phyloP scores from a whole-genome alignment of 2,113 vertebrate species.

The Bubo scandiacus region DNA sequence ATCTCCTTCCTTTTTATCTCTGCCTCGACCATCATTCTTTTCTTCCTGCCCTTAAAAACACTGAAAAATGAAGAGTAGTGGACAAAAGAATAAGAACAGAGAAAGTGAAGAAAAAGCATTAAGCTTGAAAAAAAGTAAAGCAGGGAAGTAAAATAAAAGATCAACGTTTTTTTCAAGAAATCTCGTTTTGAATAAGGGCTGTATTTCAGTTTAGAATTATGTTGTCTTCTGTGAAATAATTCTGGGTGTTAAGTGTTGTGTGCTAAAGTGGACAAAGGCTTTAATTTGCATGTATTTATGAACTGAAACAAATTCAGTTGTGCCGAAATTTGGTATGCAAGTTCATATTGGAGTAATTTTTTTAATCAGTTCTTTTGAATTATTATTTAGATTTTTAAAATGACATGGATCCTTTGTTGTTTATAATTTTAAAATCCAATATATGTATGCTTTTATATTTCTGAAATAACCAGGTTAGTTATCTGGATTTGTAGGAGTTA shows the following conservation, averaged over 20 bases:
- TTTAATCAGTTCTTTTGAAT: not conserved
- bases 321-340: not conserved
- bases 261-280: not conserved
- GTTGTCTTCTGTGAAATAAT: not conserved
- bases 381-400: not conserved
- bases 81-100: not conserved
- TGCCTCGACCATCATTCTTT: not conserved
- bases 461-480: not conserved
- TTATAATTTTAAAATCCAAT: not conserved
- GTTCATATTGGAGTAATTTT: not conserved
- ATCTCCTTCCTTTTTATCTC: not conserved
- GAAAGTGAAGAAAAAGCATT: not conserved
- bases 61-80: not conserved
- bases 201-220: not conserved
- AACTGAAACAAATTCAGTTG: not conserved
- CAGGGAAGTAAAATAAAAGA: not conserved
- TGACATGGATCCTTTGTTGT: not conserved
- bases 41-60: not conserved
- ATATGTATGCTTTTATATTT: not conserved
- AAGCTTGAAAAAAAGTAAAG: not conserved
- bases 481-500: not conserved
- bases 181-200: not conserved
- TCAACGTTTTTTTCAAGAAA: not conserved
- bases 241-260: not conserved
- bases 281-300: not conserved